Conservation (phyloP, 2,113 vertebrate species). For the Passer montanus region DNA sequence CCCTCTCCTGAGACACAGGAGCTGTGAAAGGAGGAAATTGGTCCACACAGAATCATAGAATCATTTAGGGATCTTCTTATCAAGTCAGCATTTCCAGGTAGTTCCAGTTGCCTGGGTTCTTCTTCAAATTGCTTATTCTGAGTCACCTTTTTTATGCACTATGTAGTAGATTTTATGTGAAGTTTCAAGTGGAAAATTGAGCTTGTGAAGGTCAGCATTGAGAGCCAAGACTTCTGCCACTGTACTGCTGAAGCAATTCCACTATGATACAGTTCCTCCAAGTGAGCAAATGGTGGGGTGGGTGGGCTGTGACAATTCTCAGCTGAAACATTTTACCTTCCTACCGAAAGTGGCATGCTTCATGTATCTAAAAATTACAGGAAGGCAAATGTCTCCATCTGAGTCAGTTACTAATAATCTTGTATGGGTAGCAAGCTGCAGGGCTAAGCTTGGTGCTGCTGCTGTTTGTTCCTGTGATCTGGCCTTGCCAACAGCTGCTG, state of each 20-base stretch:
- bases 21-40: background rate
- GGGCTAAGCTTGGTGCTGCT: background rate
- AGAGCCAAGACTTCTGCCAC: background rate
- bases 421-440: background rate
- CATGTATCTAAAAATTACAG: background rate
- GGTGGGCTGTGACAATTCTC: background rate
- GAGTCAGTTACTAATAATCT: background rate
- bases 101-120: background rate
- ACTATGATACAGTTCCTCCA: background rate
- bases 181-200: background rate
- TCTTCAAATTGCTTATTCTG: background rate
- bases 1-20: background rate
- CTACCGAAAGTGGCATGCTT: background rate
- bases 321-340: background rate
- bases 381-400: background rate
- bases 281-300: background rate
- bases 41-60: background rate
- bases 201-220: rapidly evolving
- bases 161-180: background rate
- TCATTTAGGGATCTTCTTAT: background rate
- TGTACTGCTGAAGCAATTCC: background rate
- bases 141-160: background rate
- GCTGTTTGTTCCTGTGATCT: background rate
- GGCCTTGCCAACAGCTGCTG: background rate
- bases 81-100: background rate